Evolutionary conservation across 2,797 vertebrate genomes (phyloP).

Genomic region (Acropternis orthonyx): DNA sequence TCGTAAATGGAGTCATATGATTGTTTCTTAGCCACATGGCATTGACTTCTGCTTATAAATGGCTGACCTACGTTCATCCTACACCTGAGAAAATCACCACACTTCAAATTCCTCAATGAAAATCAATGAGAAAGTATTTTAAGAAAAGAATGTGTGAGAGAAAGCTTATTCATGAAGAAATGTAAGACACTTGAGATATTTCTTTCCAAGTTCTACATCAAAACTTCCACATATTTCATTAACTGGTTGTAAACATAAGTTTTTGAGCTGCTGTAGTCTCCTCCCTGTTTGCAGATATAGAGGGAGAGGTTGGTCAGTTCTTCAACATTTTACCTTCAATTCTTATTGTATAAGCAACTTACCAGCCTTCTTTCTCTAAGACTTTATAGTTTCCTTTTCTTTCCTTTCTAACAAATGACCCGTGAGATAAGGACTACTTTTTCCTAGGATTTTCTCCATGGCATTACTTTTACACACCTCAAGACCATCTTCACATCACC

Average conservation of each 20-base stretch:
- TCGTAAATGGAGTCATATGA: not conserved
- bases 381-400: not conserved
- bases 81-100: not conserved
- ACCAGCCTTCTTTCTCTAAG: not conserved
- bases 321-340: not conserved
- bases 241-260: not conserved
- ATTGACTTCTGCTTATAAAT: constrained; percentile 14
- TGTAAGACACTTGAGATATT: not conserved
- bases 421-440: not conserved
- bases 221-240: not conserved
- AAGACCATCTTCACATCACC: not conserved
- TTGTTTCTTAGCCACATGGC: constrained; percentile 2
- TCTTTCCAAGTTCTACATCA: not conserved
- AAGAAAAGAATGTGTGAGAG: not conserved
- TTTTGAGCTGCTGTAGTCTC: not conserved
- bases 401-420: not conserved
- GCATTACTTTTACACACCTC: not conserved
- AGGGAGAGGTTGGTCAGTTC: not conserved
- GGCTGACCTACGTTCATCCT: not conserved
- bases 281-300: not conserved
- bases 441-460: not conserved
- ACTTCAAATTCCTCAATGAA: not conserved
- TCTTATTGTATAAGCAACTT: not conserved
- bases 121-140: not conserved
- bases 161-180: not conserved